A percentile compares a stretch with the other conserved stretches of the same genome.
phyloP scores from a whole-genome alignment of 2,888 invertebrate genomes.

The Congeria kusceri region DNA sequence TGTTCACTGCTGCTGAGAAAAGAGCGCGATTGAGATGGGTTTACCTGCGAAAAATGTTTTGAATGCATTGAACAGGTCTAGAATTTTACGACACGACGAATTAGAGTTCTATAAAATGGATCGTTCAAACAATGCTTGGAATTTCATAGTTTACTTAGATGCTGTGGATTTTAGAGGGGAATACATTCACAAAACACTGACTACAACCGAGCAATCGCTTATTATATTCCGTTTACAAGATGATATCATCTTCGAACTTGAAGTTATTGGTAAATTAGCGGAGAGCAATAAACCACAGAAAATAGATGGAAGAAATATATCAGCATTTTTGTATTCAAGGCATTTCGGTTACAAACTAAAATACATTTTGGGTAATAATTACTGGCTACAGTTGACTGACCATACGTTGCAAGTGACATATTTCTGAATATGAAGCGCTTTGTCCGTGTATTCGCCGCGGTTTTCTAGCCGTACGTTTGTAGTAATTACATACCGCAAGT shows the following conservation, averaged over 20 bases:
- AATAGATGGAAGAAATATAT: constrained; percentile 41
- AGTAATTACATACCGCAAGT: no score
- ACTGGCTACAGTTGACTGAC: constrained; percentile 42
- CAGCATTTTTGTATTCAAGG: constrained; percentile 43
- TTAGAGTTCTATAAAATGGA: constrained; percentile 41
- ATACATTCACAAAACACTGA: constrained; percentile 40
- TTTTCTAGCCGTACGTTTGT: no score
- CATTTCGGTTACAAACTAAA: constrained; percentile 41
- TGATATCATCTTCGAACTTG: constrained; percentile 38
- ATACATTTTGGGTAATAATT: constrained; percentile 45
- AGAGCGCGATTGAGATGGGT: constrained; percentile 28
- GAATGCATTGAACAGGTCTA: constrained; percentile 48
- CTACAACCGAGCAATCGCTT: constrained; percentile 28
- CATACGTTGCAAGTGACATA: constrained; percentile 47
- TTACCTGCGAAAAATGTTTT: constrained; percentile 26
- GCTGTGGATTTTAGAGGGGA: constrained; percentile 45
- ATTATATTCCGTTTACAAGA: constrained; percentile 45
- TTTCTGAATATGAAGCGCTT: no score
- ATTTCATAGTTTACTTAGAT: not conserved
- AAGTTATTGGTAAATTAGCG: constrained; percentile 24
- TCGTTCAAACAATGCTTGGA: constrained; percentile 35
- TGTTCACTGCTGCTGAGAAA: constrained; percentile 36
- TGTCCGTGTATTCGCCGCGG: no score
- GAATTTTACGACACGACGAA: constrained; percentile 37
- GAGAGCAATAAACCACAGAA: constrained; percentile 35